Conservation (phyloP, 1,140 invertebrate species). For the Globodera rostochiensis region DNA sequence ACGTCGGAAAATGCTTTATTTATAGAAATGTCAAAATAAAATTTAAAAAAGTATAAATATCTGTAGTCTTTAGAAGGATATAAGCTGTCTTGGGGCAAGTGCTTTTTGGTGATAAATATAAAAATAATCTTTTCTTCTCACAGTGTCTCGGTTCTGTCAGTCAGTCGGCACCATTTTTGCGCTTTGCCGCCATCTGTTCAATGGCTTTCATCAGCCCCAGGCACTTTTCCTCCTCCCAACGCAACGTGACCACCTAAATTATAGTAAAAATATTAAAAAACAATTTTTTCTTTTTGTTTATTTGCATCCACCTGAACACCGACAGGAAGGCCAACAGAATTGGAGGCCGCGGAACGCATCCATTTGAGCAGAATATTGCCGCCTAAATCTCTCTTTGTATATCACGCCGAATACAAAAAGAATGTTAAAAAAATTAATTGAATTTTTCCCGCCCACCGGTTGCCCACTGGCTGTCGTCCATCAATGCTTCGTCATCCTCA, state of each 20-base stretch:
- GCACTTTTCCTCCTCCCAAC: constrained; percentile 60
- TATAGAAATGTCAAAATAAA: no score
- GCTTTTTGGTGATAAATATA: no score
- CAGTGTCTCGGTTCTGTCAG: no score
- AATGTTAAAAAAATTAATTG: background rate
- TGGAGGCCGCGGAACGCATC: constrained; percentile 49
- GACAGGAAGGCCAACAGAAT: constrained; percentile 48
- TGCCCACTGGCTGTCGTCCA: constrained; percentile 46
- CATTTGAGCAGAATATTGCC: constrained; percentile 55
- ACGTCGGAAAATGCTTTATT: background rate
- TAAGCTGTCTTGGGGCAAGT: no score
- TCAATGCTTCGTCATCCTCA: constrained; percentile 42
- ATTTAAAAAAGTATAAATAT: no score
- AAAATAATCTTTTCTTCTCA: no score
- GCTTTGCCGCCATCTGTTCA: constrained; percentile 30
- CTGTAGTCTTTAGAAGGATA: no score
- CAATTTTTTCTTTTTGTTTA: background rate
- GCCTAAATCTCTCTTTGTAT: constrained; percentile 33
- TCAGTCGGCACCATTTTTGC: background rate
- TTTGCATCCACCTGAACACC: constrained; percentile 51
- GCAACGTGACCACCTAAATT: constrained; percentile 56
- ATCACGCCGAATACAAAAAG: background rate
- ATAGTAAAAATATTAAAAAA: background rate
- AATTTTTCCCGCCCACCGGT: constrained; percentile 22
- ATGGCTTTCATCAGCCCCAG: constrained; percentile 55